phyloP scores from a whole-genome alignment of 1,140 invertebrate genomes.

The Cheumatopsyche charites region DNA sequence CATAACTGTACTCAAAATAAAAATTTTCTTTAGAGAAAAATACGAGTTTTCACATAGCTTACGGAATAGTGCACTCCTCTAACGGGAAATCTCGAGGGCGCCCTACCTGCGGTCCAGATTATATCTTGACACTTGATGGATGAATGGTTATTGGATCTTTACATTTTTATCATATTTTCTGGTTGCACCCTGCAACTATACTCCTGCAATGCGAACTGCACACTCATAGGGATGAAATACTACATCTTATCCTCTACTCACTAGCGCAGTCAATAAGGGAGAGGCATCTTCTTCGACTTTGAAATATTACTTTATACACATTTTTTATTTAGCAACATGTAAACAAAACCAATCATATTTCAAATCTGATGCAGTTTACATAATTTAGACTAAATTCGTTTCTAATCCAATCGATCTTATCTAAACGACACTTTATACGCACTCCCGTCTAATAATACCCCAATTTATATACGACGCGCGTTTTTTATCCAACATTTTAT shows the following conservation, averaged over 20 bases:
- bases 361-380: too few relatives aligned
- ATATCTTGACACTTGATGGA: constrained; percentile 66
- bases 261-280: constrained; percentile 46
- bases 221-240: constrained; percentile 36
- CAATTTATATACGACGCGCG: background rate
- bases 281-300: constrained; percentile 43
- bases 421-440: constrained; percentile 11
- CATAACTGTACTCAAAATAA: too few relatives aligned
- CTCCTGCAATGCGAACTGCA: constrained; percentile 1
- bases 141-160: constrained; percentile 65
- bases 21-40: too few relatives aligned
- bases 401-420: constrained; percentile 8
- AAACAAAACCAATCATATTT: too few relatives aligned
- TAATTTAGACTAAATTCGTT: too few relatives aligned
- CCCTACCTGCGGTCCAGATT: constrained; percentile 57
- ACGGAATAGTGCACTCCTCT: constrained; percentile 2
- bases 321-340: too few relatives aligned
- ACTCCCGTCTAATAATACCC: background rate
- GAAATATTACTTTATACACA: constrained; percentile 46
- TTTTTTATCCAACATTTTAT: background rate
- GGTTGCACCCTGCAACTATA: constrained; percentile 17
- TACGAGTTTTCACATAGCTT: background rate
- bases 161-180: constrained; percentile 63
- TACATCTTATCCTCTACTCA: constrained; percentile 36
- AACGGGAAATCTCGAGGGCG: constrained; percentile 39